Conservation (phyloP, 2,888 invertebrate genomes). For the Erannis defoliaria region DNA sequence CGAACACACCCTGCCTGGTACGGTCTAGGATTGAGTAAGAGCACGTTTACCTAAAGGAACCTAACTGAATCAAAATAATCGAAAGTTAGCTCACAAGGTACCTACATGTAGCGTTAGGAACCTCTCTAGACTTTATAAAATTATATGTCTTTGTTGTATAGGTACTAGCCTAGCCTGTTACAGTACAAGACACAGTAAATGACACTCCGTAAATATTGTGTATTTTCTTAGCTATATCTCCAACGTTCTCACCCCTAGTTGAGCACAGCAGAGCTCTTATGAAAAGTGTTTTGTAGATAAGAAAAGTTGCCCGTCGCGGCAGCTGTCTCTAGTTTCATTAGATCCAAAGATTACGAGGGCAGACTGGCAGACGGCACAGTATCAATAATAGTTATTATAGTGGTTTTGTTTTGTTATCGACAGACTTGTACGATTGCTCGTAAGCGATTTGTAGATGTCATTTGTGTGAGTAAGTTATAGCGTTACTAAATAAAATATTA, state of each 20-base stretch:
- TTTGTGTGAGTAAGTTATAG: background rate
- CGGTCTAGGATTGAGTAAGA: no score
- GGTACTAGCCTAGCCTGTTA: no score
- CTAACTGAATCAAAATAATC: no score
- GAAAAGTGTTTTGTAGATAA: constrained; percentile 75
- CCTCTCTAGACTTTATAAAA: no score
- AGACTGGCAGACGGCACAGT: constrained; percentile 23
- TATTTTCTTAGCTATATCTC: constrained; percentile 9
- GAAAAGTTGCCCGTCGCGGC: constrained; percentile 70
- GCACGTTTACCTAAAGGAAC: no score
- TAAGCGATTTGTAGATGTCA: constrained; percentile 23
- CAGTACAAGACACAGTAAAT: background rate
- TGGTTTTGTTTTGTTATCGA: constrained; percentile 32
- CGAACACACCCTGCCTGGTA: no score
- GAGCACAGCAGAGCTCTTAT: constrained; percentile 69
- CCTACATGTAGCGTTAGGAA: no score
- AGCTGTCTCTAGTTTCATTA: constrained; percentile 70
- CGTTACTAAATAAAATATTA: no score
- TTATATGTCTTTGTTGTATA: no score
- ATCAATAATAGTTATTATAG: constrained; percentile 4
- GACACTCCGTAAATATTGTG: background rate
- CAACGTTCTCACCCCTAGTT: constrained; percentile 44
- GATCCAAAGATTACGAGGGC: constrained; percentile 59
- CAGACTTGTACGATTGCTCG: constrained; percentile 8
- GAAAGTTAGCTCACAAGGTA: no score